Evolutionary conservation across 2,113 vertebrate species (phyloP).

Genomic region (Alligator mississippiensis): DNA sequence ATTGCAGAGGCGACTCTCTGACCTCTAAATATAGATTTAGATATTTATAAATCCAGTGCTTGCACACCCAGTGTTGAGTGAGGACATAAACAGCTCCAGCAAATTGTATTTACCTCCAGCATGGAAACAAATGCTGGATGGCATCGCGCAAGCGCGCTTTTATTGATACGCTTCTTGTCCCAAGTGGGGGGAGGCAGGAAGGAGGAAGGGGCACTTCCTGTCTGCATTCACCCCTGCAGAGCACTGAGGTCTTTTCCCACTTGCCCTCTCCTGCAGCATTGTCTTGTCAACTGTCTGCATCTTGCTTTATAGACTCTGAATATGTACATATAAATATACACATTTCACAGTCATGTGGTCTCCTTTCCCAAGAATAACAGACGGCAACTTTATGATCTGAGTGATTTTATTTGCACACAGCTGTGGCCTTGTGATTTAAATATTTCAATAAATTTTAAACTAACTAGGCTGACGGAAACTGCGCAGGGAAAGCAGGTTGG

Average conservation of each 20-base stretch:
- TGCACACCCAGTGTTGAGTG: slow-evolving; percentile 52
- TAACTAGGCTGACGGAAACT: slow-evolving; percentile 59
- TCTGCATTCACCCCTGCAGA: slow-evolving; percentile 36
- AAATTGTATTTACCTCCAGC: slow-evolving; percentile 74
- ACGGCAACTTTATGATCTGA: slow-evolving; percentile 74
- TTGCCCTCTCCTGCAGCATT: slow-evolving; percentile 3
- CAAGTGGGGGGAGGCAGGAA: not conserved
- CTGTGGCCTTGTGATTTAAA: slow-evolving; percentile 68
- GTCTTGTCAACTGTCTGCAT: not conserved
- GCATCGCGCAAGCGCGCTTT: slow-evolving; percentile 65
- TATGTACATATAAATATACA: not conserved
- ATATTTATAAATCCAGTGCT: slow-evolving; percentile 66
- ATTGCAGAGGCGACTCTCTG: slow-evolving; percentile 34
- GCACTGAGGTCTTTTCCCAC: not conserved
- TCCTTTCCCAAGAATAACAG: slow-evolving; percentile 58
- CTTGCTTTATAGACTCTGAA: not conserved
- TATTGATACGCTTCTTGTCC: slow-evolving; percentile 52
- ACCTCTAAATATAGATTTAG: slow-evolving; percentile 74
- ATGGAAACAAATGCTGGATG: slow-evolving; percentile 71
- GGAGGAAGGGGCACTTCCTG: not conserved
- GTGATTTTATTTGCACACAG: slow-evolving; percentile 72
- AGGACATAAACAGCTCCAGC: slow-evolving; percentile 50
- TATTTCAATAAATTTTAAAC: slow-evolving; percentile 71
- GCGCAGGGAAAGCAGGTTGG: slow-evolving; percentile 20
- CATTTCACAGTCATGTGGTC: slow-evolving; percentile 23